phyloP scores from a whole-genome alignment of 2,113 vertebrate genomes.

The Crocuta crocuta region DNA sequence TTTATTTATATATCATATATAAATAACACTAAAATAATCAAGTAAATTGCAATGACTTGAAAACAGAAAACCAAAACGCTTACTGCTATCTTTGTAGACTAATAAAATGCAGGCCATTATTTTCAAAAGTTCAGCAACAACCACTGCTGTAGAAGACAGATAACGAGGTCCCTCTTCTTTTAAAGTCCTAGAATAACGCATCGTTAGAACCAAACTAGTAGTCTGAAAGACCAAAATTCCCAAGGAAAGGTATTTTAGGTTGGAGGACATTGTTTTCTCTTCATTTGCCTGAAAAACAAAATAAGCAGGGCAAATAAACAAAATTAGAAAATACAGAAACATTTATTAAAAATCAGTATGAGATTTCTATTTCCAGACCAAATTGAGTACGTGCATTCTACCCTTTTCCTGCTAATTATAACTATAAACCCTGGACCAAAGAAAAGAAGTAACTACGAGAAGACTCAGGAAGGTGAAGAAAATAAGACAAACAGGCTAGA shows the following conservation, averaged over 20 bases:
- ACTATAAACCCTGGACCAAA: not conserved
- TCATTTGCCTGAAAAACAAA: constrained; percentile 85
- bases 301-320: constrained; percentile 48
- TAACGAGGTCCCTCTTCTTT: constrained; percentile 97
- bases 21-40: not conserved
- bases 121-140: constrained; percentile 96
- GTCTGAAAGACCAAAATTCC: constrained; percentile 98
- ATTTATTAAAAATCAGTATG: not conserved
- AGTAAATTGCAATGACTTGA: not conserved
- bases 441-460: not conserved
- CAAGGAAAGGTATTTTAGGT: constrained; percentile 97
- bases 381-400: not conserved
- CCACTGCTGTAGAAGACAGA: constrained; percentile 97
- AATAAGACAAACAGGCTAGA: not conserved
- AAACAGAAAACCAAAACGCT: constrained; percentile 79
- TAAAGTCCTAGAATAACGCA: constrained; percentile 98
- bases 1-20: not conserved
- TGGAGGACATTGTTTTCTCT: constrained; percentile 88
- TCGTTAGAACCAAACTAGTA: constrained; percentile 97
- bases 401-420: not conserved
- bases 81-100: constrained; percentile 97
- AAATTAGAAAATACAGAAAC: constrained; percentile 51
- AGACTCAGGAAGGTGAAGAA: not conserved
- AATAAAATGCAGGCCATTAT: constrained; percentile 94
- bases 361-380: not conserved